phyloP scores from a whole-genome alignment of 2,113 vertebrate genomes.

The Desmodus rotundus region DNA sequence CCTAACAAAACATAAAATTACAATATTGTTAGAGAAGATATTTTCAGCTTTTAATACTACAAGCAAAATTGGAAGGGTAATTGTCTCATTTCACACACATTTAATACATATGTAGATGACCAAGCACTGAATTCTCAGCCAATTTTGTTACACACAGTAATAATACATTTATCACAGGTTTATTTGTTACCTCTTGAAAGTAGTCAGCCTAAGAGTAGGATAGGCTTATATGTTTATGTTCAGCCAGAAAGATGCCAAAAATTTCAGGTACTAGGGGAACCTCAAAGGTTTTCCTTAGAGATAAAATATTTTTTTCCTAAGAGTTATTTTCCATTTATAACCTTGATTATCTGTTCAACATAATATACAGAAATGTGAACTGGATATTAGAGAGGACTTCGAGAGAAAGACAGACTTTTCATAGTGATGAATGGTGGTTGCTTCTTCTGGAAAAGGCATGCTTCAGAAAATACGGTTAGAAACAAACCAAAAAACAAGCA shows the following conservation, averaged over 20 bases:
- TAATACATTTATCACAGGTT: not conserved
- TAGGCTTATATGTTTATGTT: not conserved
- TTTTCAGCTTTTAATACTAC: conserved; percentile 51
- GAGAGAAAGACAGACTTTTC: not conserved
- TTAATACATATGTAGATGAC: not conserved
- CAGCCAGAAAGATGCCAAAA: not conserved
- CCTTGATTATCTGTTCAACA: not conserved
- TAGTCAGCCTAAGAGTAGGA: not conserved
- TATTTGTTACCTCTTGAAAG: not conserved
- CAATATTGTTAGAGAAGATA: conserved; percentile 39
- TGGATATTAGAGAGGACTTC: not conserved
- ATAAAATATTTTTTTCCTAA: not conserved
- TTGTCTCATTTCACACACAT: conserved; percentile 36
- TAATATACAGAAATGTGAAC: not conserved
- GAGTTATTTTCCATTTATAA: not conserved
- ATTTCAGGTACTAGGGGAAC: not conserved
- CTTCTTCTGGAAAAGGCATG: not conserved
- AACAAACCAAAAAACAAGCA: not conserved
- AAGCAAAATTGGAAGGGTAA: conserved; percentile 19
- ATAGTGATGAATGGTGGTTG: not conserved
- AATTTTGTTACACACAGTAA: not conserved
- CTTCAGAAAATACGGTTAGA: conserved; percentile 4
- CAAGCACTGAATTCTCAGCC: not conserved
- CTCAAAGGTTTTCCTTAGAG: not conserved
- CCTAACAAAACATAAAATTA: conserved; percentile 65